Evolutionary conservation across 2,888 invertebrate species (phyloP).

Genomic region (Eupeodes latifasciatus): DNA sequence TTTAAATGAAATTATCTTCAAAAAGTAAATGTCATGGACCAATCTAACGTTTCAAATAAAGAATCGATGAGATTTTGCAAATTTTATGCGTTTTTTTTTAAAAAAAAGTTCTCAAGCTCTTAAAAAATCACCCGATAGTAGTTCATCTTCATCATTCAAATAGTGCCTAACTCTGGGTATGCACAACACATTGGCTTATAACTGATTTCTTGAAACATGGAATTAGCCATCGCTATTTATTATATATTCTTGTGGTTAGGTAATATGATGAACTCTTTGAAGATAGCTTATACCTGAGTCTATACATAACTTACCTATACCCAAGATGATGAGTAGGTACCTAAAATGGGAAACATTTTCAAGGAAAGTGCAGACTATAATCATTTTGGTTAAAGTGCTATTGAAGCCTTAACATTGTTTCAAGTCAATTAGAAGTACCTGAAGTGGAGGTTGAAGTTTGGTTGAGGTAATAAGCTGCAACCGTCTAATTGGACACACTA

Average conservation of each 20-base stretch:
- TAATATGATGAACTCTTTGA: slow-evolving; percentile 10
- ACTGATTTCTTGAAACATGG: background rate
- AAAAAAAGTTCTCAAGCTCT: too few relatives aligned
- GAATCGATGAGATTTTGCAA: too few relatives aligned
- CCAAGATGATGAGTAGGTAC: background rate
- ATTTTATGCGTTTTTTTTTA: too few relatives aligned
- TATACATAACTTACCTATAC: too few relatives aligned
- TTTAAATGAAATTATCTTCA: too few relatives aligned
- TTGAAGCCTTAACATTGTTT: slow-evolving; percentile 28
- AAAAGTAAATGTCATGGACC: too few relatives aligned
- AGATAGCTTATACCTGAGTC: background rate
- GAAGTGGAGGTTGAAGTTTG: background rate
- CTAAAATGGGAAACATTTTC: background rate
- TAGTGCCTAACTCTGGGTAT: background rate
- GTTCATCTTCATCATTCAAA: background rate
- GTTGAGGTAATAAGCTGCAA: slow-evolving; percentile 15
- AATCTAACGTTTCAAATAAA: too few relatives aligned
- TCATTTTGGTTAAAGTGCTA: slow-evolving; percentile 13
- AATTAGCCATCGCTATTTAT: background rate
- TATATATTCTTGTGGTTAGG: slow-evolving; percentile 9
- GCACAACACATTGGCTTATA: background rate
- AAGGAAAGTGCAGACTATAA: slow-evolving; percentile 33
- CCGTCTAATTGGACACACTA: slow-evolving; percentile 25
- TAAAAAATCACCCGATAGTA: too few relatives aligned
- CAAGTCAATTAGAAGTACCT: slow-evolving; percentile 6